Percentiles rank a stretch among this genome's conserved stretches.
Evolutionary conservation across 2,888 invertebrate species (phyloP).

Genomic region (Caenorhabditis japonica): DNA sequence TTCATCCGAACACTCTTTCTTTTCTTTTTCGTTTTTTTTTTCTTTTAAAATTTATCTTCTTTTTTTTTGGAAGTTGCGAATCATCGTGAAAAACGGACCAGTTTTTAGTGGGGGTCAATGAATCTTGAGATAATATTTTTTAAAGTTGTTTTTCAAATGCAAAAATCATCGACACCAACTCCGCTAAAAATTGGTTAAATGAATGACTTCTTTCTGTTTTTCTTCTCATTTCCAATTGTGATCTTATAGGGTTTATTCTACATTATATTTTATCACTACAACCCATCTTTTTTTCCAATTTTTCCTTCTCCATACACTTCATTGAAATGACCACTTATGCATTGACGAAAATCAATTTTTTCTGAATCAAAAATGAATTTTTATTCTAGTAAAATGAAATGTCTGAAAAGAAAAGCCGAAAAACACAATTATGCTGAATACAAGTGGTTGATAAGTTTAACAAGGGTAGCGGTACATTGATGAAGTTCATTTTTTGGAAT

Average conservation of each 20-base stretch:
- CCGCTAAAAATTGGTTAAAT: not conserved
- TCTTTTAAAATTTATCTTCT: not conserved
- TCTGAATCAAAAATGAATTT: constrained; percentile 2
- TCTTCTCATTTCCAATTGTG: constrained; percentile 53
- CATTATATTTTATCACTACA: constrained; percentile 43
- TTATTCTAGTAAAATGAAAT: not conserved
- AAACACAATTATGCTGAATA: constrained; percentile 2
- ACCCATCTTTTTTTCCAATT: constrained; percentile 11
- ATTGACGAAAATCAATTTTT: too few relatives aligned
- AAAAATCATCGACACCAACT: not conserved
- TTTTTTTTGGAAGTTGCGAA: constrained; percentile 23
- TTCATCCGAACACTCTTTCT: constrained; percentile 8
- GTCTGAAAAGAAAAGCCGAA: not conserved
- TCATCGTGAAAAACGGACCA: constrained; percentile 1
- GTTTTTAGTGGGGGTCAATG: not conserved
- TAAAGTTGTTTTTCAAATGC: constrained; percentile 5
- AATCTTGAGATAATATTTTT: not conserved
- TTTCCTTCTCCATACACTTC: too few relatives aligned
- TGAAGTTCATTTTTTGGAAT: constrained; percentile 63
- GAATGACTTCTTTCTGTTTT: constrained; percentile 19
- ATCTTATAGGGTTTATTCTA: constrained; percentile 51
- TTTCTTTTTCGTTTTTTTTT: constrained; percentile 10
- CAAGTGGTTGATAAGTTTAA: constrained; percentile 38
- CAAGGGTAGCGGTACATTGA: constrained; percentile 44
- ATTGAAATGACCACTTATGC: too few relatives aligned